A percentile compares a stretch with the other conserved stretches of the same genome.
These are phyloP conservation scores for Ferrisia virgata DNA, from an alignment of 2,888 invertebrate genomes.

Conservation along the genomic window DNA sequence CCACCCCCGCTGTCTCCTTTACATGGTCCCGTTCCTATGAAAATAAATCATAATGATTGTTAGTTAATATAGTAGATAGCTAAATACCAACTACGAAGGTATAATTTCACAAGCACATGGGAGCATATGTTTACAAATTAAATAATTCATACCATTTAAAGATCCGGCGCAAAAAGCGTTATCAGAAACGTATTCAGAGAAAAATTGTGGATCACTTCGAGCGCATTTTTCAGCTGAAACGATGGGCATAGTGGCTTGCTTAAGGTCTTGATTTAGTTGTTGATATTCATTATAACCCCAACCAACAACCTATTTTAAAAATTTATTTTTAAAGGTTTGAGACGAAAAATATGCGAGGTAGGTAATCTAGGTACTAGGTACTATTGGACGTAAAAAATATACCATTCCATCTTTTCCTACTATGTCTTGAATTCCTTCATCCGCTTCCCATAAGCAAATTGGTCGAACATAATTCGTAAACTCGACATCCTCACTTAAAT, in stretches of 20 bases:
- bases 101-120: too few relatives aligned
- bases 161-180: slow-evolving; percentile 58
- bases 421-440: slow-evolving; percentile 53
- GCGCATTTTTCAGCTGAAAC: slow-evolving; percentile 62
- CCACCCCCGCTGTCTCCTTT: slow-evolving; percentile 52
- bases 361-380: too few relatives aligned
- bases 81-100: background rate
- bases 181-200: slow-evolving; percentile 59
- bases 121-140: background rate
- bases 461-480: slow-evolving; percentile 61
- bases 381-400: slow-evolving; percentile 49
- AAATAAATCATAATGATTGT: background rate
- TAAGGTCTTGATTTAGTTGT: slow-evolving; percentile 56
- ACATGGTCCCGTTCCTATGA: slow-evolving; percentile 50
- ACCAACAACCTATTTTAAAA: slow-evolving; percentile 52
- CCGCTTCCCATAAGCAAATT: slow-evolving; percentile 60
- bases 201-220: slow-evolving; percentile 62
- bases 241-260: slow-evolving; percentile 61
- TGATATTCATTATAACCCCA: slow-evolving; percentile 59
- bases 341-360: too few relatives aligned
- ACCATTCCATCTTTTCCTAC: slow-evolving; percentile 58
- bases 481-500: slow-evolving; percentile 56
- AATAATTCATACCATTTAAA: slow-evolving; percentile 53
- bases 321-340: background rate
- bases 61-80: background rate